Evolutionary conservation across 1,140 invertebrate genomes (phyloP), one percentile per base, ranked within the genome.

Genomic region (Trigoniulus corallinus): DNA sequence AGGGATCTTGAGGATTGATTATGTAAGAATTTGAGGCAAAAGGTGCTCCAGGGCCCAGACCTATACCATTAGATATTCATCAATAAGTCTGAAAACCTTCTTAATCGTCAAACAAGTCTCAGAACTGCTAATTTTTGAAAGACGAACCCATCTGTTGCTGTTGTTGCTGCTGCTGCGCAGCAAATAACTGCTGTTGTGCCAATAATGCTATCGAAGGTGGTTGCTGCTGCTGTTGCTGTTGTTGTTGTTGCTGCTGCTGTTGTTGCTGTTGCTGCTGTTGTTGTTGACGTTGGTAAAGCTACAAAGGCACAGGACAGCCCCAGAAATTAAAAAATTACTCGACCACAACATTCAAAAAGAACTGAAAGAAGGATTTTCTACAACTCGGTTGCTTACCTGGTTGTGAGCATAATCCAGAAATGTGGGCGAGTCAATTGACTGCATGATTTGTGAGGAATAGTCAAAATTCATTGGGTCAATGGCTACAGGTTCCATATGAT

Each of bases 21-120:
- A 93, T 82, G 62, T 93, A 93, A 20, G 88, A 86, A 41, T 84
- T 78, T 65, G 79, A 73, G 55, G 81, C 74, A 69, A 82, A 75
- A 57, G 82, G 73, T 69, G 78, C 64, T 75, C 76, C 66, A 73
- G 71, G 67, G 72, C 72, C 67, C 59, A 61, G 53, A 58, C 56
- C 56, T 55, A 49, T 50, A 55, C 53, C 53, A 57, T n/a, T n/a
- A n/a, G n/a, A n/a, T 50, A 40, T 21, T 58, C 61, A 62, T 58
- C 59, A 59, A 62, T 64, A 18, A 20, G 10, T 43, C 41, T 10
- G 10, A 22, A 7, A 7, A 43, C 29, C 15, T 7, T 34, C 15
- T 34, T 34, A 7, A 7, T 34, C 29, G 29, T 34, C 15, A n/a
- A 47, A 23, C 24, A 47, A 47, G 4, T n/a, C n/a, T n/a, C n/a